Conservation (phyloP, 2,888 invertebrate genomes). For the Osmoderma eremita region DNA sequence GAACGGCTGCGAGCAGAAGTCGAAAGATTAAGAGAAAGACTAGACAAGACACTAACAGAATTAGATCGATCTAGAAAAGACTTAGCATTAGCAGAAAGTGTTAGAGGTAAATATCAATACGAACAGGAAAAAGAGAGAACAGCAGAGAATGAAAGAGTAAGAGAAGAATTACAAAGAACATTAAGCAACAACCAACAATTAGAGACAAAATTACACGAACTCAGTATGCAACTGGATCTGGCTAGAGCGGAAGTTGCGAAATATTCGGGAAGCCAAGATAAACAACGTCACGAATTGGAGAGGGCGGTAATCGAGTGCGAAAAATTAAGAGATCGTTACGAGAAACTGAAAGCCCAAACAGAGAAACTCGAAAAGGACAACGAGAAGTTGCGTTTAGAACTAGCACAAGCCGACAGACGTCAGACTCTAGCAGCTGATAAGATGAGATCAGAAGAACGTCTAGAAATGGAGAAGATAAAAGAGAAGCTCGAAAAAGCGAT, state of each 20-base stretch:
- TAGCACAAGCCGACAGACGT: constrained; percentile 71
- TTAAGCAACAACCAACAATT: constrained; percentile 74
- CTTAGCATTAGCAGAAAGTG: constrained; percentile 79
- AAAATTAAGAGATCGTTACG: constrained; percentile 85
- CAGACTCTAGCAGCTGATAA: constrained; percentile 72
- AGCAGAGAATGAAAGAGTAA: constrained; percentile 76
- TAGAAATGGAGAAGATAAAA: constrained; percentile 84
- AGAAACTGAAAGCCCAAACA: constrained; percentile 79
- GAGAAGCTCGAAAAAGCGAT: constrained; percentile 89
- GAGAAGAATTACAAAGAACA: constrained; percentile 77
- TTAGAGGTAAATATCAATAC: constrained; percentile 82
- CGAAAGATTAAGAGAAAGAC: constrained; percentile 80
- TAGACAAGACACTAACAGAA: constrained; percentile 84
- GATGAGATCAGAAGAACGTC: constrained; percentile 73
- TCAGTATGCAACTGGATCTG: constrained; percentile 82
- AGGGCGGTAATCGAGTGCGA: constrained; percentile 89
- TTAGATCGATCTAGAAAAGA: constrained; percentile 81
- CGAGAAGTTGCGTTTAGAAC: constrained; percentile 78
- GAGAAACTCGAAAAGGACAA: constrained; percentile 81
- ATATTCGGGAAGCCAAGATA: constrained; percentile 78
- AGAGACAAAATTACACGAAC: constrained; percentile 81
- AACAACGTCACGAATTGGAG: constrained; percentile 82
- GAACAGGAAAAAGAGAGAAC: constrained; percentile 74
- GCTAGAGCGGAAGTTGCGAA: constrained; percentile 83
- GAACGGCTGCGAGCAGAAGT: constrained; percentile 82